Evolutionary conservation across 2,113 vertebrate species (phyloP).

Genomic region (Mesitornis unicolor): DNA sequence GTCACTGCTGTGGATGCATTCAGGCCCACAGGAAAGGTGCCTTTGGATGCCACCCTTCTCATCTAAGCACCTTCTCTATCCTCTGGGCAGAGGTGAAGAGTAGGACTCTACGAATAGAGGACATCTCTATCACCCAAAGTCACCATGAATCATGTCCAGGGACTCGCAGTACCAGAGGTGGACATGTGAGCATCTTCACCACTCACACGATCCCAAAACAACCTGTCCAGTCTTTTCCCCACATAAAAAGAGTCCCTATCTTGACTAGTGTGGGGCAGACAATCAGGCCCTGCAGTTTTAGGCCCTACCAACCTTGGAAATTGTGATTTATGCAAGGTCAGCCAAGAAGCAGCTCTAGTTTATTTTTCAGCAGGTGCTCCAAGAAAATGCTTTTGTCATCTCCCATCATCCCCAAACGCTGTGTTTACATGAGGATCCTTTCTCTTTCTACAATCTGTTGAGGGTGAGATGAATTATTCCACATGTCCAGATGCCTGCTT

Average conservation of each 20-base stretch:
- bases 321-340: not conserved
- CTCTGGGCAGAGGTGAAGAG: not conserved
- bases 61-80: accelerated
- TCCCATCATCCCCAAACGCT: not conserved
- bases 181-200: not conserved
- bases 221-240: not conserved
- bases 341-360: not conserved
- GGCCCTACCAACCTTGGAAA: not conserved
- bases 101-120: accelerated
- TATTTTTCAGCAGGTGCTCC: not conserved
- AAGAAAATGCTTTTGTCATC: not conserved
- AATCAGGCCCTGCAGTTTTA: not conserved
- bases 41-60: not conserved
- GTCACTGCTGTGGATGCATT: not conserved
- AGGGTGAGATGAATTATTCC: not conserved
- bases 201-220: not conserved
- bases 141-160: not conserved
- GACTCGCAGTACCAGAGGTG: not conserved
- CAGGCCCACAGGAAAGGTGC: not conserved
- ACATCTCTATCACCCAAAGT: not conserved
- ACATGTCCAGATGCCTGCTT: not conserved
- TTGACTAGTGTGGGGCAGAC: accelerated
- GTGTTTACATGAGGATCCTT: not conserved
- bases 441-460: not conserved
- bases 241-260: not conserved